A percentile compares a stretch with the other conserved stretches of the same genome.
These are phyloP conservation scores for Cyclopterus lumpus DNA, from an alignment of 2,797 vertebrate species.

Conservation along the genomic window DNA sequence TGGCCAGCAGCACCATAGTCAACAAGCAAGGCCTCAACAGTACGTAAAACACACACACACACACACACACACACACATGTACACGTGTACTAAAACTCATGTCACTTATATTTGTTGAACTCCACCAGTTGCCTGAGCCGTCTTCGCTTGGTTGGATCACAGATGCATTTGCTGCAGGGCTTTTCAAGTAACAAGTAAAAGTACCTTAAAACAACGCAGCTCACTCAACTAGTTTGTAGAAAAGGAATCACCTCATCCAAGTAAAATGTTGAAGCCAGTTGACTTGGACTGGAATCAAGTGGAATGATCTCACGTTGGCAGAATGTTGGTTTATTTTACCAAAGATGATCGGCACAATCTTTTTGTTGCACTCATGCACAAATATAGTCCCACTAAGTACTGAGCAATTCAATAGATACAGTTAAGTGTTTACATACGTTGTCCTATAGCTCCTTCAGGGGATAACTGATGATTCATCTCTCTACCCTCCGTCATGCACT, in stretches of 20 bases:
- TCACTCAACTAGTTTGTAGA: conserved; percentile 16
- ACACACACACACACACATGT: conserved; percentile 6
- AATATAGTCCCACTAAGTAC: conserved; percentile 6
- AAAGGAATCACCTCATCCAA: conserved; percentile 30
- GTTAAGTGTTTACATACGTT: not conserved
- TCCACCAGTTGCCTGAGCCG: conserved; percentile 7
- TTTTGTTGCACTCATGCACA: conserved; percentile 23
- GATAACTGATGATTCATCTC: conserved; percentile 21
- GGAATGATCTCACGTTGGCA: conserved; percentile 48
- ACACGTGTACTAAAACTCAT: not conserved
- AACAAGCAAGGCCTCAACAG: conserved; percentile 99
- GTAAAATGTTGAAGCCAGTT: conserved; percentile 33
- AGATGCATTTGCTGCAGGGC: not conserved
- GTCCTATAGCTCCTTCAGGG: conserved; percentile 4
- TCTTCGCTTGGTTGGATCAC: conserved; percentile 11
- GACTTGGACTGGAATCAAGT: conserved; percentile 21
- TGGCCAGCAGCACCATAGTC: conserved; percentile 96
- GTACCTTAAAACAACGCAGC: conserved; percentile 26
- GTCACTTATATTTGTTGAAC: not conserved
- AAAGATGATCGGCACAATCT: conserved; percentile 10
- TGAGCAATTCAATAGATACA: not conserved
- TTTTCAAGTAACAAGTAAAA: conserved; percentile 23
- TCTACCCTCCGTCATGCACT: conserved; percentile 22
- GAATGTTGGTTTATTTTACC: conserved; percentile 32
- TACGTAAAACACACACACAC: conserved; percentile 78